Percentiles rank a stretch among this genome's conserved stretches.
phyloP scores from a whole-genome alignment of 2,888 invertebrate species.

The Caenorhabditis virilis region DNA sequence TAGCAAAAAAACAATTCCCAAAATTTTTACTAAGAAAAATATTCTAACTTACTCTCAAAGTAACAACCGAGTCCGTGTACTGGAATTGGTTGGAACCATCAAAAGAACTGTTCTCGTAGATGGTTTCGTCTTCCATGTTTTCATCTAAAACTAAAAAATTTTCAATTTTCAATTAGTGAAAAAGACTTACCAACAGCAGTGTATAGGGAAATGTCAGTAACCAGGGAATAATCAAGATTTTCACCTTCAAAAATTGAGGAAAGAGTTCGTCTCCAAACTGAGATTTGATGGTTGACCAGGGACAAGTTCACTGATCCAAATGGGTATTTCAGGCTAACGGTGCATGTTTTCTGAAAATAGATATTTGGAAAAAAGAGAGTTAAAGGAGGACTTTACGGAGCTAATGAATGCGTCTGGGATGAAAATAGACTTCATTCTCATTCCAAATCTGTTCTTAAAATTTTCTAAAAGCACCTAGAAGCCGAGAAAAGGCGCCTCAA shows the following conservation, averaged over 20 bases:
- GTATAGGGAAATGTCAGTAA: slow-evolving; percentile 15
- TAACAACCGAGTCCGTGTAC: background rate
- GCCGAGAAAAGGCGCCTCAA: no score
- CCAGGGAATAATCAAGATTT: slow-evolving; percentile 10
- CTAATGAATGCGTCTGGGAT: no score
- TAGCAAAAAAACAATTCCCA: no score
- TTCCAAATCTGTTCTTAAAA: no score
- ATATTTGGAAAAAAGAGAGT: no score
- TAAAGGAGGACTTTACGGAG: no score
- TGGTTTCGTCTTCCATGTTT: slow-evolving; percentile 7
- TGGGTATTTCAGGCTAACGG: slow-evolving; percentile 20
- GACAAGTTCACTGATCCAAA: slow-evolving; percentile 25
- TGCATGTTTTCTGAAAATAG: slow-evolving; percentile 12
- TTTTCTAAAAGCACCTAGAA: no score
- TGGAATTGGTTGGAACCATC: background rate
- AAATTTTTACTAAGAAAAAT: background rate
- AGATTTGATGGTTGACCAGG: slow-evolving; percentile 19
- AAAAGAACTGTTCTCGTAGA: background rate
- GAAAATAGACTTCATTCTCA: no score
- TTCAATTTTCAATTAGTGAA: background rate
- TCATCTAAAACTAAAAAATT: background rate
- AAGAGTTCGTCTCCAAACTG: slow-evolving; percentile 25
- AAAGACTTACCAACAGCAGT: slow-evolving; percentile 18
- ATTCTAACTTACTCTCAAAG: background rate
- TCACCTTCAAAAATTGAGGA: slow-evolving; percentile 18